A percentile compares a stretch with the other conserved stretches of the same genome.
These are phyloP conservation scores for Scyliorhinus canicula DNA, from an alignment of 2,797 vertebrate genomes.

Conservation along the genomic window DNA sequence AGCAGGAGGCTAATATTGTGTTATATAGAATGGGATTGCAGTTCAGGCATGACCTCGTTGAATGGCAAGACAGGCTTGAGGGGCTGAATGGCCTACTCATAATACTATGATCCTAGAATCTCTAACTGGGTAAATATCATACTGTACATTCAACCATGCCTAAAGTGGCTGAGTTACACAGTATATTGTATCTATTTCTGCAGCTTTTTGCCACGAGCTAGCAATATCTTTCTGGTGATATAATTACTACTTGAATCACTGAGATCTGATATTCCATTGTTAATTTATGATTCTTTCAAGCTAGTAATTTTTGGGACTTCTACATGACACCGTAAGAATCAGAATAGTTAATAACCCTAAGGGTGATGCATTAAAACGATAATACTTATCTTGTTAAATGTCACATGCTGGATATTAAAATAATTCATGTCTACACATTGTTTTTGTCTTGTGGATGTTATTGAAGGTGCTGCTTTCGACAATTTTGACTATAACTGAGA, in stretches of 20 bases:
- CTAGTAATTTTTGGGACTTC: slow-evolving; percentile 10
- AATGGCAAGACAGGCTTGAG: background rate
- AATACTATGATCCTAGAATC: background rate
- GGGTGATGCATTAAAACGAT: slow-evolving; percentile 18
- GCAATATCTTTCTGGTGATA: slow-evolving; percentile 25
- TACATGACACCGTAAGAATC: background rate
- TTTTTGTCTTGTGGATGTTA: slow-evolving; percentile 17
- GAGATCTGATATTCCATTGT: slow-evolving; percentile 28
- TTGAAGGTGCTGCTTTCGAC: background rate
- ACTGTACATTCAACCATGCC: background rate
- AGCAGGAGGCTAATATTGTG: background rate
- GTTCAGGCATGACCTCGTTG: background rate
- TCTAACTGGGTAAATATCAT: background rate
- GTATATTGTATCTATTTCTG: background rate
- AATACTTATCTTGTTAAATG: slow-evolving; percentile 29
- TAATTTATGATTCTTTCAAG: slow-evolving; percentile 24
- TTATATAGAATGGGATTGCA: background rate
- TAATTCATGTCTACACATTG: slow-evolving; percentile 31
- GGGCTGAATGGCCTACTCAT: background rate
- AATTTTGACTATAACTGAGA: slow-evolving; percentile 1
- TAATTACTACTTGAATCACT: slow-evolving; percentile 20
- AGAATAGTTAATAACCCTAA: slow-evolving; percentile 22
- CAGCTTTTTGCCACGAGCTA: background rate
- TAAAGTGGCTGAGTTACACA: slow-evolving; percentile 15
- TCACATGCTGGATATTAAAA: slow-evolving; percentile 24